Conservation (phyloP, 2,113 vertebrate genomes). For the Phaethornis superciliosus region DNA sequence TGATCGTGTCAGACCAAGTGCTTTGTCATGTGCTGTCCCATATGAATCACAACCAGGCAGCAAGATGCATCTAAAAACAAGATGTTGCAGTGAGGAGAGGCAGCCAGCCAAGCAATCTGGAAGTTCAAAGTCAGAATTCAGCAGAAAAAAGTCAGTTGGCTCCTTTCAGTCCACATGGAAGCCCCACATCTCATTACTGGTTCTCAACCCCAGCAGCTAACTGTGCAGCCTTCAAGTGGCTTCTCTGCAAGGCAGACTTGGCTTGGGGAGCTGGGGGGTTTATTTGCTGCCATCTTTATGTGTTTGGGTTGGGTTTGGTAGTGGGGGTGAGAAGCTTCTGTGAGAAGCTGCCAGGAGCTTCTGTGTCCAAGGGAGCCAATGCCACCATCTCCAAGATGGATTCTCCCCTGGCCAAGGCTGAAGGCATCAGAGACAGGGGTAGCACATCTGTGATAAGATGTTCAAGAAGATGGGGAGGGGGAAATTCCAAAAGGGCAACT, state of each 20-base stretch:
- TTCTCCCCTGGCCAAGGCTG: too few relatives aligned
- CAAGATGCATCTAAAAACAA: not conserved
- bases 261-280: not conserved
- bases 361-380: not conserved
- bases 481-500: not conserved
- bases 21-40: not conserved
- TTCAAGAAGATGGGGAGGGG: not conserved
- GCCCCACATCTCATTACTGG: not conserved
- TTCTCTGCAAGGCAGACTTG: not conserved
- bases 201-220: not conserved
- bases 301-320: not conserved
- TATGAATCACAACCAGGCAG: not conserved
- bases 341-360: not conserved
- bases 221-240: not conserved
- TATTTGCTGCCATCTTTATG: not conserved
- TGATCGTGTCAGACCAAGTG: not conserved
- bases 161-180: not conserved
- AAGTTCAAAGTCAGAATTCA: slow-evolving; percentile 36
- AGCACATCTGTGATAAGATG: not conserved
- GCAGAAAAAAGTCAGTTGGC: not conserved
- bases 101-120: not conserved
- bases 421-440: not conserved
- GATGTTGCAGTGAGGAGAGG: not conserved
- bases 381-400: not conserved
- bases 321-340: not conserved